These are phyloP conservation scores for Euclidia mi DNA, from an alignment of 2,888 invertebrate genomes.

Conservation along the genomic window DNA sequence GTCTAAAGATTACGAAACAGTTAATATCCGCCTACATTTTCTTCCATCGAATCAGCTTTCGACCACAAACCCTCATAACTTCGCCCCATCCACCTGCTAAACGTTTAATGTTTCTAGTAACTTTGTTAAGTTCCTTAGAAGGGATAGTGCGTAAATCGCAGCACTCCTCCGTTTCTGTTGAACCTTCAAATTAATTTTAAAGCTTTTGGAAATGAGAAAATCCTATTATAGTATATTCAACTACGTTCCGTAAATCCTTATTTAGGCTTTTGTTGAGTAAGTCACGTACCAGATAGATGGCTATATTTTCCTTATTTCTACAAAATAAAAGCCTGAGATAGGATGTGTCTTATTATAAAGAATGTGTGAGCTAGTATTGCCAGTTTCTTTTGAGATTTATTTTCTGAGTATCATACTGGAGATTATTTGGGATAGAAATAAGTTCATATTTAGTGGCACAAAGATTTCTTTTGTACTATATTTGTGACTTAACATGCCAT, in stretches of 20 bases:
- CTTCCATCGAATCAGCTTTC: slow-evolving; percentile 27
- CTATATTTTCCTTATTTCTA: background rate
- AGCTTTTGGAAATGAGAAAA: slow-evolving; percentile 28
- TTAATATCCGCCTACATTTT: background rate
- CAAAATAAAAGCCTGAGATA: background rate
- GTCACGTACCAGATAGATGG: background rate
- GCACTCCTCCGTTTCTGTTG: slow-evolving; percentile 34
- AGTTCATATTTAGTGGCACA: too few relatives aligned
- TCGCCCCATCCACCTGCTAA: slow-evolving; percentile 35
- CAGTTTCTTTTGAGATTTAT: background rate
- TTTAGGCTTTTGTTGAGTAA: background rate
- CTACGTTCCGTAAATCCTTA: too few relatives aligned
- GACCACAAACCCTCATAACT: slow-evolving; percentile 43
- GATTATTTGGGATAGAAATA: too few relatives aligned
- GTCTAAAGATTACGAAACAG: too few relatives aligned
- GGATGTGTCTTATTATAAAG: background rate
- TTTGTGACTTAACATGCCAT: too few relatives aligned
- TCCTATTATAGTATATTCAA: slow-evolving; percentile 11
- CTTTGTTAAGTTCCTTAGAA: slow-evolving; percentile 47
- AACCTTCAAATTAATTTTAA: slow-evolving; percentile 37
- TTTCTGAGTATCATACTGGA: too few relatives aligned
- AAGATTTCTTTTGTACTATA: too few relatives aligned
- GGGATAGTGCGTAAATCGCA: slow-evolving; percentile 47
- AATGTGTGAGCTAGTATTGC: background rate
- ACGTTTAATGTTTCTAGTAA: slow-evolving; percentile 46